Evolutionary conservation across 1,140 invertebrate species (phyloP), one percentile per base, ranked within the genome.

Genomic region (Macrobrachium rosenbergii): DNA sequence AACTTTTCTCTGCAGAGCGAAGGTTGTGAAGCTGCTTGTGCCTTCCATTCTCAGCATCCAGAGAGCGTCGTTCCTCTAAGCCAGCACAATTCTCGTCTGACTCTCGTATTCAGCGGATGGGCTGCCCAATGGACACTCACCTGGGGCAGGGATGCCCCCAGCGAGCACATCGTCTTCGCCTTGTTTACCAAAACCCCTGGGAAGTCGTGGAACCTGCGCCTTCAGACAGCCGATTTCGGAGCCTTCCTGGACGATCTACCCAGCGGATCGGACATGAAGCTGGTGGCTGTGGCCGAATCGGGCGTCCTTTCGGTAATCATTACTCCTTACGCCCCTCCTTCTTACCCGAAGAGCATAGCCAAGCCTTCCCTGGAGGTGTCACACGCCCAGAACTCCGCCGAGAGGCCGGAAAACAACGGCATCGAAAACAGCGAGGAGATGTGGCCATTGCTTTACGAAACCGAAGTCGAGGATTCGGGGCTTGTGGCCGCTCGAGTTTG

Each of bases 401-500:
- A 88, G 21, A 67, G 59, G n/a, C 69, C 82, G 19, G 73, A 75
- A 69, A 76, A 78, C 43, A 88, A 88, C 28, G 77, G 67, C 72
- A 88, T 80, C 52, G 76, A 81, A 12, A 76, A 62, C 2, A 72
- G 52, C 17, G 60, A 75, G 12, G 82, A 64, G 16, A 28, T 59
- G 60, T 88, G 88, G 88, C 82, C 82, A 0, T 67, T 88, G 10
- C 67, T 83, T 21, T 69, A 88, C 67, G 69, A 85, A 37, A 77
- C 82, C 0, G 67, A 80, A 23, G 88, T 88, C 11, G 81, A 88
- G 77, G 78, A 62, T 7, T 88, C 88, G 23, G 87, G 87, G 17
- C 62, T 89, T 5, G 88, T 90, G 23, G 84, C 88, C 19, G 90
- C 90, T 16, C 82, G 84, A 16, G 90, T 91, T 43, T 91, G 88